Conservation (phyloP, 2,888 invertebrate genomes). For the Branchipolynoe longqiensis region DNA sequence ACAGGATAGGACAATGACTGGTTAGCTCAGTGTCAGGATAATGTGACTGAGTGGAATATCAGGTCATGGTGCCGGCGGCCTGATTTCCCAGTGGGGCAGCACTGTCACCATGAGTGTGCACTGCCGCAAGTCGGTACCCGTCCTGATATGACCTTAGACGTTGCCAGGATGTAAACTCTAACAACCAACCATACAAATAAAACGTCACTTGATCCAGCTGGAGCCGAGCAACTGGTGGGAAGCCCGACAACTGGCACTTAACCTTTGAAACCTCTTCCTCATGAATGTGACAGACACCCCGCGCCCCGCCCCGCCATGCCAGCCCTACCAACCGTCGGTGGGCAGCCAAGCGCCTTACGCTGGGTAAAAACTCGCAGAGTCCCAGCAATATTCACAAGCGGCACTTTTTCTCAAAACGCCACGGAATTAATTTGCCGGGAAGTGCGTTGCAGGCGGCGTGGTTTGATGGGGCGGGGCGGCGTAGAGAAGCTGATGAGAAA, state of each 20-base stretch:
- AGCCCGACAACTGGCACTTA: slow-evolving; percentile 31
- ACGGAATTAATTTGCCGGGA: slow-evolving; percentile 25
- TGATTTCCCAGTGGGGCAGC: too few relatives aligned
- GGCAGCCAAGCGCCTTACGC: background rate
- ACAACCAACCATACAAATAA: too few relatives aligned
- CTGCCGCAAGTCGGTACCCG: too few relatives aligned
- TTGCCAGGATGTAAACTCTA: too few relatives aligned
- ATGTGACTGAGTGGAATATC: too few relatives aligned
- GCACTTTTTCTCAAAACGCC: slow-evolving; percentile 7
- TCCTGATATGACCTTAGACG: too few relatives aligned
- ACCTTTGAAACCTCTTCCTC: slow-evolving; percentile 27
- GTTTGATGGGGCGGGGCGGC: background rate
- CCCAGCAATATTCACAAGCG: slow-evolving; percentile 8
- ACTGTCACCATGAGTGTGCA: too few relatives aligned
- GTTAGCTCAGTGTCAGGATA: too few relatives aligned
- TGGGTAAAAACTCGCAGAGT: background rate
- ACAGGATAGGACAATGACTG: too few relatives aligned
- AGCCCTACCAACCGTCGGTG: background rate
- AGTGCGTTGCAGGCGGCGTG: slow-evolving; percentile 4
- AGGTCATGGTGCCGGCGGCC: too few relatives aligned
- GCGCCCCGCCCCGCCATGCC: background rate
- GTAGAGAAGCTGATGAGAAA: background rate
- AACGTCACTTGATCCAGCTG: too few relatives aligned
- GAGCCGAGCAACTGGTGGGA: background rate
- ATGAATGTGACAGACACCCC: background rate